These are phyloP conservation scores for Homarus americanus DNA, from an alignment of 1,140 invertebrate species.

Conservation along the genomic window DNA sequence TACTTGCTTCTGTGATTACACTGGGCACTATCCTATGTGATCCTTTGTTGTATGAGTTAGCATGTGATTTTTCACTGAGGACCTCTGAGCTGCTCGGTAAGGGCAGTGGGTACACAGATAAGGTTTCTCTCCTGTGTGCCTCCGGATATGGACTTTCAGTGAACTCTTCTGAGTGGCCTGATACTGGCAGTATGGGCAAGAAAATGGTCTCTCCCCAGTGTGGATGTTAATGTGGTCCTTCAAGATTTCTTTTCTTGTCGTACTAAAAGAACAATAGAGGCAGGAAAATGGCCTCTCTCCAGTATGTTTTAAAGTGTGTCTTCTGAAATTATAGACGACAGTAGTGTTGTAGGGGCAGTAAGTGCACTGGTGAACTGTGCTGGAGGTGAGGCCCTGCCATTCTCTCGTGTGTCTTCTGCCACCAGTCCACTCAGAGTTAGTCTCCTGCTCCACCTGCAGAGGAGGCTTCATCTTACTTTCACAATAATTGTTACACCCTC, in stretches of 20 bases:
- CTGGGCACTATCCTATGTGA: neutral
- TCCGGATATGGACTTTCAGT: conserved; percentile 43
- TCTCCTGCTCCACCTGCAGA: conserved; percentile 48
- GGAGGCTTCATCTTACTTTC: conserved; percentile 46
- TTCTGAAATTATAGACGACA: neutral
- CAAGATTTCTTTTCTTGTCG: conserved; percentile 29
- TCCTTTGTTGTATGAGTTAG: conserved; percentile 3
- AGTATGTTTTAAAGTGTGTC: conserved; percentile 16
- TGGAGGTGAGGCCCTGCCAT: conserved; percentile 34
- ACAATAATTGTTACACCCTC: neutral
- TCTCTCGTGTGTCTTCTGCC: conserved; percentile 16
- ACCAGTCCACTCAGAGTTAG: conserved; percentile 2
- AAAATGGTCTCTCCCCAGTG: conserved; percentile 66
- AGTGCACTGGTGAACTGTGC: neutral
- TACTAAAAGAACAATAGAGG: conserved; percentile 26
- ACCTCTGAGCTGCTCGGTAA: conserved; percentile 44
- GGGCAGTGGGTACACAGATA: conserved; percentile 36
- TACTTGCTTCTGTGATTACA: too few relatives aligned
- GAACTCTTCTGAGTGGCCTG: conserved; percentile 44
- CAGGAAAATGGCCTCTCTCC: conserved; percentile 42
- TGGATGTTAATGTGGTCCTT: conserved; percentile 58
- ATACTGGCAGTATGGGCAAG: conserved; percentile 63
- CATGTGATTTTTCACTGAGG: conserved; percentile 22
- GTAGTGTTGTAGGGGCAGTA: conserved; percentile 9
- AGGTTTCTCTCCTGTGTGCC: conserved; percentile 44